A percentile compares a stretch with the other conserved stretches of the same genome.
phyloP scores from a whole-genome alignment of 2,797 vertebrate species.

The Hybognathus amarus region DNA sequence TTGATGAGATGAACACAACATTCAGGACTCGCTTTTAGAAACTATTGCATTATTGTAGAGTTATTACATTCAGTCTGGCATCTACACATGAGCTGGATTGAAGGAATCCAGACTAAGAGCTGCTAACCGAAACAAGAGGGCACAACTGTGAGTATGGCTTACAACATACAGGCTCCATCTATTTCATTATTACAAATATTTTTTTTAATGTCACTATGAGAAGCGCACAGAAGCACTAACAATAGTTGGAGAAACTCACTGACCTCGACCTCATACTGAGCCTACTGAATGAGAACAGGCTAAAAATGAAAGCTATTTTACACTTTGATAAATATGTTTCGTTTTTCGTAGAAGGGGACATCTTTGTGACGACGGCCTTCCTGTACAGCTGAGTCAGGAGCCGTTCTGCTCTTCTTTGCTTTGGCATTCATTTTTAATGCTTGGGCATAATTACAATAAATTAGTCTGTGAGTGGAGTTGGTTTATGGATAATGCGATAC shows the following conservation, averaged over 20 bases:
- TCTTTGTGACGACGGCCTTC: constrained; percentile 26
- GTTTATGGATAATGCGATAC: constrained; percentile 41
- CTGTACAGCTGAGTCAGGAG: constrained; percentile 31
- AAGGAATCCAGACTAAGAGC: constrained; percentile 25
- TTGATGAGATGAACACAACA: background rate
- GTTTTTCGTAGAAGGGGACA: constrained; percentile 13
- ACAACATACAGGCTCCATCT: constrained; percentile 47
- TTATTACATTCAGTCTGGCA: constrained; percentile 40
- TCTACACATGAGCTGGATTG: constrained; percentile 27
- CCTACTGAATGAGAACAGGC: constrained; percentile 38
- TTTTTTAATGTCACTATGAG: constrained; percentile 32
- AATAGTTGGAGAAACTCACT: constrained; percentile 31
- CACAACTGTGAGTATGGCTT: constrained; percentile 42
- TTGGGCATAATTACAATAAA: constrained; percentile 46
- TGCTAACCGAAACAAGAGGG: constrained; percentile 38
- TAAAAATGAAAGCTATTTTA: constrained; percentile 48
- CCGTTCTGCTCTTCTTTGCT: constrained; percentile 57
- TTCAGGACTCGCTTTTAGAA: background rate
- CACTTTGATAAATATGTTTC: constrained; percentile 38
- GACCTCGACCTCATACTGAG: constrained; percentile 41
- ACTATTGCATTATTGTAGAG: constrained; percentile 44
- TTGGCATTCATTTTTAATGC: constrained; percentile 58
- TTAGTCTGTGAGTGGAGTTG: constrained; percentile 26
- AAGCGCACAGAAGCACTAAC: constrained; percentile 36
- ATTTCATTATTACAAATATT: constrained; percentile 34